Evolutionary conservation across 1,140 invertebrate species (phyloP).

Genomic region (Agrypnia vestita): DNA sequence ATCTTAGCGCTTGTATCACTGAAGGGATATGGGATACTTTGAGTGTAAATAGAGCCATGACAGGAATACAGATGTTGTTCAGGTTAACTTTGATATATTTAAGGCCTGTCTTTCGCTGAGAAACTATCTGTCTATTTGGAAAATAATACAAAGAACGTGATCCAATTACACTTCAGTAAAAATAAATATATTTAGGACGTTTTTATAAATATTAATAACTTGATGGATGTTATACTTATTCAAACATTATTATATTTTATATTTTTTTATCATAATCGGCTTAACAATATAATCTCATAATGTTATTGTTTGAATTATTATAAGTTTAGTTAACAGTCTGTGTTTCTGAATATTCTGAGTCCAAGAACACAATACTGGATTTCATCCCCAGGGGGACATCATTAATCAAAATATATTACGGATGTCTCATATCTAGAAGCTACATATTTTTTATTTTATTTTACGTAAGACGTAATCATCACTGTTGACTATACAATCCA

Average conservation of each 20-base stretch:
- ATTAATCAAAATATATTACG: too few relatives aligned
- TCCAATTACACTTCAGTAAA: slow-evolving; percentile 3
- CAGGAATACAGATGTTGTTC: slow-evolving; percentile 48
- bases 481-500: too few relatives aligned
- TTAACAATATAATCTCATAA: background rate
- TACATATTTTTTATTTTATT: too few relatives aligned
- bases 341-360: too few relatives aligned
- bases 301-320: background rate
- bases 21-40: slow-evolving; percentile 48
- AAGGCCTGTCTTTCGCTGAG: background rate
- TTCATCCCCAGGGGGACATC: too few relatives aligned
- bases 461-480: too few relatives aligned
- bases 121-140: background rate
- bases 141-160: slow-evolving; percentile 25
- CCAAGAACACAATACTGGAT: too few relatives aligned
- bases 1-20: slow-evolving; percentile 54
- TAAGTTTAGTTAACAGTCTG: too few relatives aligned
- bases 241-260: background rate
- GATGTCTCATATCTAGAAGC: too few relatives aligned
- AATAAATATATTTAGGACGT: too few relatives aligned
- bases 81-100: slow-evolving; percentile 32
- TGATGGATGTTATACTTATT: background rate
- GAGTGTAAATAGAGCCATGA: slow-evolving; percentile 47
- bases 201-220: too few relatives aligned
- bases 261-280: background rate